Evolutionary conservation across 1,140 invertebrate species (phyloP).

Genomic region (Vollenhovia emeryi): DNA sequence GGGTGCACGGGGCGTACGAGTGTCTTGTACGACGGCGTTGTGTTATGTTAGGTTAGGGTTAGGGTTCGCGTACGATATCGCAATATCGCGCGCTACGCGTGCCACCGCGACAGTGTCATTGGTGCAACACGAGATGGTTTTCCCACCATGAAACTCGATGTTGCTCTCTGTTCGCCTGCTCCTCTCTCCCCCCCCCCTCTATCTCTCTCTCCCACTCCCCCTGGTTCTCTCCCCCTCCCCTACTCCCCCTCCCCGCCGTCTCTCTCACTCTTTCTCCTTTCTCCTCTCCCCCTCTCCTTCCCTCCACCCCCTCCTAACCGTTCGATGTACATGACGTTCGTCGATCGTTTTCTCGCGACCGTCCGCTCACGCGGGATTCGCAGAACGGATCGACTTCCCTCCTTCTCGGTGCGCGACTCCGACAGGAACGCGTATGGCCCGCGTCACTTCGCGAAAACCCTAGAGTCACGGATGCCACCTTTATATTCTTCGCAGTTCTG

Average conservation of each 20-base stretch:
- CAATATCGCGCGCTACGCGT: conserved; percentile 68
- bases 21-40: background rate
- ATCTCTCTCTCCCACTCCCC: background rate
- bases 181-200: background rate
- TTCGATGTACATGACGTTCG: conserved; percentile 34
- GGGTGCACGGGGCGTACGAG: background rate
- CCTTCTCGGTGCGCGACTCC: conserved; percentile 39
- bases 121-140: conserved; percentile 70
- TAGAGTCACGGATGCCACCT: conserved; percentile 35
- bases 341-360: conserved; percentile 31
- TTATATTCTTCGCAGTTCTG: conserved; percentile 5
- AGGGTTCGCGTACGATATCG: conserved; percentile 25
- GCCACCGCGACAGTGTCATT: conserved; percentile 76
- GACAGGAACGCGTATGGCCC: conserved; percentile 38
- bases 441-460: conserved; percentile 41
- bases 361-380: conserved; percentile 19
- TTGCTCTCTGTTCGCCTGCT: conserved; percentile 23
- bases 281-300: background rate
- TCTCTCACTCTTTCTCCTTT: background rate
- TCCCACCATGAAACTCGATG: conserved; percentile 47
- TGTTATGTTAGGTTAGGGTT: conserved; percentile 4
- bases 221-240: no score
- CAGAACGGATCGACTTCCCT: conserved; percentile 29
- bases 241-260: no score
- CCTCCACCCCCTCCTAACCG: conserved; percentile 5